phyloP scores from a whole-genome alignment of 2,888 invertebrate species.

The Chloroclystis v-ata region DNA sequence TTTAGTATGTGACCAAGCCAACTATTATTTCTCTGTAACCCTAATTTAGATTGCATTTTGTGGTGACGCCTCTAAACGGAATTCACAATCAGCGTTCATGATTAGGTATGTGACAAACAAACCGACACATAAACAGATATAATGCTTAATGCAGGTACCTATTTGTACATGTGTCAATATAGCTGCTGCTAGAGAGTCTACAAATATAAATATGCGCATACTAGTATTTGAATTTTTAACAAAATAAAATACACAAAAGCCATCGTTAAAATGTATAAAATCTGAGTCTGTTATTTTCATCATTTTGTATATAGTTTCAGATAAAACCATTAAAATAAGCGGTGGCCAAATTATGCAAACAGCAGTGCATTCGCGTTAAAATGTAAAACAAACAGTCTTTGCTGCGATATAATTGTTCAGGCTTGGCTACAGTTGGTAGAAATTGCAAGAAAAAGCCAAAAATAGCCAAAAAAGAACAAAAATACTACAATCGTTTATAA shows the following conservation, averaged over 20 bases:
- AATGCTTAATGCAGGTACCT: slow-evolving; percentile 2
- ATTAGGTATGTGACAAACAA: slow-evolving; percentile 17
- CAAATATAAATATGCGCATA: too few relatives aligned
- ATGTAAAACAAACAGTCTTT: slow-evolving; percentile 7
- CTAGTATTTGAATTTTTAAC: too few relatives aligned
- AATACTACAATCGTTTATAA: too few relatives aligned
- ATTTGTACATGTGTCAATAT: too few relatives aligned
- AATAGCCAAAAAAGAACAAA: too few relatives aligned
- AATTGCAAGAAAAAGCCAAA: background rate
- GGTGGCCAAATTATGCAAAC: slow-evolving; percentile 4
- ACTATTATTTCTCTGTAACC: slow-evolving; percentile 7
- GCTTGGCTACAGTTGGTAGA: slow-evolving; percentile 1
- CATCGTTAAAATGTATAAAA: too few relatives aligned
- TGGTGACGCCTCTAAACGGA: slow-evolving; percentile 37
- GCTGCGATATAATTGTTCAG: background rate
- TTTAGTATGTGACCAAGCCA: slow-evolving; percentile 2
- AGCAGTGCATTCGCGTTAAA: slow-evolving; percentile 7
- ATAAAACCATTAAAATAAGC: background rate
- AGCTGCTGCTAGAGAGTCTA: too few relatives aligned
- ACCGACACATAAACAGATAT: too few relatives aligned
- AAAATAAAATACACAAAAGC: too few relatives aligned
- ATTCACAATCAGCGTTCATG: slow-evolving; percentile 38
- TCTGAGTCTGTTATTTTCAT: too few relatives aligned
- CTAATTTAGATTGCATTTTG: slow-evolving; percentile 50
- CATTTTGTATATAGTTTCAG: background rate